phyloP scores from a whole-genome alignment of 2,113 vertebrate genomes.

The Bufo gargarizans region DNA sequence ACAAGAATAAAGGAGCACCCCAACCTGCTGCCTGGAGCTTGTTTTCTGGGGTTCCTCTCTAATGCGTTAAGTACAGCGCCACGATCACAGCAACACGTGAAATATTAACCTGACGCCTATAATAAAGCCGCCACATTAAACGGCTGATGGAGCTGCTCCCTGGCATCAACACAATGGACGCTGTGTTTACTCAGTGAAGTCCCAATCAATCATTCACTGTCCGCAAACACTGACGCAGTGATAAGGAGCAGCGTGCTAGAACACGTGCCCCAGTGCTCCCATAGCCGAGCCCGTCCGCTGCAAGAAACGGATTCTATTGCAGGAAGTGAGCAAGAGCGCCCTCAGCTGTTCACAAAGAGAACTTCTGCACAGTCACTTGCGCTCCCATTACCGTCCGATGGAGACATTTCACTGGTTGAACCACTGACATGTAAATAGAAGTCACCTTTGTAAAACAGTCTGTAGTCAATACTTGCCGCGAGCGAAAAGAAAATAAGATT shows the following conservation, averaged over 20 bases:
- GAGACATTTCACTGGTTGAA: no score
- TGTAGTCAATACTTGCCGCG: no score
- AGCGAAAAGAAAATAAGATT: no score
- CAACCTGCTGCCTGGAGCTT: no score
- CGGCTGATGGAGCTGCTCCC: slow-evolving; percentile 27
- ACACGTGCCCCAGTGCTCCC: no score
- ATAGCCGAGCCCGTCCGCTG: no score
- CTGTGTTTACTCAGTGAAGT: slow-evolving; percentile 66
- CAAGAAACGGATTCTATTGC: background rate
- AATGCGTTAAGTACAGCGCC: no score
- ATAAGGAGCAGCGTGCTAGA: background rate
- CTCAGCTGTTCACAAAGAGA: background rate
- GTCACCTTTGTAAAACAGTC: no score
- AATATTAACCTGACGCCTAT: background rate
- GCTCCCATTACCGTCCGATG: background rate
- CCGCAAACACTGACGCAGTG: slow-evolving; percentile 56
- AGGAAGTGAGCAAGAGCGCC: background rate
- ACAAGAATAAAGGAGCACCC: no score
- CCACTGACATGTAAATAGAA: no score
- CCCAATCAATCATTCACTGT: slow-evolving; percentile 64
- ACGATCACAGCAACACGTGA: background rate
- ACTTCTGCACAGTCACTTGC: background rate
- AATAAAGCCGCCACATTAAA: slow-evolving; percentile 15
- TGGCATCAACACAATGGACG: slow-evolving; percentile 55
- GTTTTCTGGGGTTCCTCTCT: no score